Base-by-base conservation (phyloP, 1,140 invertebrate species). In the Himalopsyche phryganea region DNA sequence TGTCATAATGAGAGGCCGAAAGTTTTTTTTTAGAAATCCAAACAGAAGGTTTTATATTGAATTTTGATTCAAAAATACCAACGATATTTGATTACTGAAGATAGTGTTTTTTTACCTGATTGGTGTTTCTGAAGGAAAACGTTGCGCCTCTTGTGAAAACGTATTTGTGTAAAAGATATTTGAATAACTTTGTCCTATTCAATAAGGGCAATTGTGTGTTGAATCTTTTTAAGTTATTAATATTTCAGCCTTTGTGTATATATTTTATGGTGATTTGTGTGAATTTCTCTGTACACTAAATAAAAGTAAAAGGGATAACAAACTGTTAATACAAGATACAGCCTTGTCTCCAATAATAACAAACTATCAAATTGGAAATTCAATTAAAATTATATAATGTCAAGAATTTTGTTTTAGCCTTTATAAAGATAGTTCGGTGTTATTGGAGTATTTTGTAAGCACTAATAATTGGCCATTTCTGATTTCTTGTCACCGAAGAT, bases 321-420 rank as follows among this genome's bases (percentile, higher is more conserved):
- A 63, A 63, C 50, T 53, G 75, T 78, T 78, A 77, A 78, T 78
- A 77, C 76, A 78, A 78, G 76, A 78, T 78, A 76, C 76, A 78
- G 72, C 73, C 57, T 59, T 56, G 41, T 49, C 50, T 63, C 48
- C 54, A 49, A 48, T 45, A 40, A 56, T 59, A 59, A 44, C 61
- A 52, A 57, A 57, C 51, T 13, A 0, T 35, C 3, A 13, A 5
- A 44, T 23, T 13, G 38, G 3, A 28, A 28, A 28, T n/a, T n/a
- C n/a, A n/a, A n/a, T n/a, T n/a, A n/a, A n/a, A n/a, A n/a, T n/a
- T n/a, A n/a, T 28, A 28, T 5, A 6, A 15, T 11, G 11, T 6
- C 38, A n/a, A 3, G n/a, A 40, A 40, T 40, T 5, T 6, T 40
- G 11, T 13, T 6, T 13, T 40, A 5, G n/a, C 38, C 11, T 13